Evolutionary conservation across 2,888 invertebrate genomes (phyloP).

Genomic region (Synanthedon formicaeformis): DNA sequence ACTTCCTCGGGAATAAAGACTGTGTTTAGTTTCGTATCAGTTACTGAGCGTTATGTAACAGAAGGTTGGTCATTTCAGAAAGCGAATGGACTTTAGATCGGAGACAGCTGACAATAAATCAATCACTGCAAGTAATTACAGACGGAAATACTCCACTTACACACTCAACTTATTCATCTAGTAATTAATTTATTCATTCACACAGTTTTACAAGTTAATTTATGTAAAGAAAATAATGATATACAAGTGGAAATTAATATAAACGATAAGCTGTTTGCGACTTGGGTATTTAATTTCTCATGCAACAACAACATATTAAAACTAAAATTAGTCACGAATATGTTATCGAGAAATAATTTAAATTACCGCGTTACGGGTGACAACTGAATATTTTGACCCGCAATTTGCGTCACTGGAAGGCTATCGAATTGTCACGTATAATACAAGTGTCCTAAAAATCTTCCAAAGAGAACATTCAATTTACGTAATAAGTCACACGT

Average conservation of each 20-base stretch:
- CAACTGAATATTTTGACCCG: conserved; percentile 25
- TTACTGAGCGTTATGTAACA: not conserved
- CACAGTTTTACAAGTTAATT: too few relatives aligned
- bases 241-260: too few relatives aligned
- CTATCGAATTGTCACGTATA: conserved; percentile 20
- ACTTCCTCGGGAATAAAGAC: conserved; percentile 4
- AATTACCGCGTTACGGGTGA: not conserved
- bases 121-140: too few relatives aligned
- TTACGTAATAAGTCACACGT: too few relatives aligned
- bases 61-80: too few relatives aligned
- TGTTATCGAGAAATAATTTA: not conserved
- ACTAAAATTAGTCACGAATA: not conserved
- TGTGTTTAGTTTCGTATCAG: conserved; percentile 5
- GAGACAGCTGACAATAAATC: too few relatives aligned
- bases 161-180: too few relatives aligned
- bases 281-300: not conserved
- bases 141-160: too few relatives aligned
- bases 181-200: too few relatives aligned
- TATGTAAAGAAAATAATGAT: too few relatives aligned
- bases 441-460: conserved; percentile 7
- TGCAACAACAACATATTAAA: not conserved
- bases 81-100: too few relatives aligned
- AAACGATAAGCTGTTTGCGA: too few relatives aligned
- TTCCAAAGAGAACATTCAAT: not conserved
- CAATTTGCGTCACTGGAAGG: conserved; percentile 34